A percentile compares a stretch with the other conserved stretches of the same genome.
These are phyloP conservation scores for Aphelinus atriplicis DNA, from an alignment of 1,140 invertebrate genomes.

Conservation along the genomic window DNA sequence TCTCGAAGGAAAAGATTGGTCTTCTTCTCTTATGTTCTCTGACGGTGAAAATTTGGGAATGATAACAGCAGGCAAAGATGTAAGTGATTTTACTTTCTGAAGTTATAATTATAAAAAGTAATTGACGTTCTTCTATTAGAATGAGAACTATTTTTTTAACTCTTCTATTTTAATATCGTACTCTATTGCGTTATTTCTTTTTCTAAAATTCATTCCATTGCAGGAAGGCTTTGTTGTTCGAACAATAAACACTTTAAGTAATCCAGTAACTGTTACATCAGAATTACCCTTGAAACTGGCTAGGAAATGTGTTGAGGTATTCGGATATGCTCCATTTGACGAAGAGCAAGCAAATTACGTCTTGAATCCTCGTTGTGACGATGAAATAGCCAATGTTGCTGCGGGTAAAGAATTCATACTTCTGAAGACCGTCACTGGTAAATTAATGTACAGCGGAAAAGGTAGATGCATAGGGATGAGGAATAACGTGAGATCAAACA, in stretches of 20 bases:
- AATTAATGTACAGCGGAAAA: conserved; percentile 84
- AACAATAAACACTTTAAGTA: conserved; percentile 77
- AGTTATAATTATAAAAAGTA: no score
- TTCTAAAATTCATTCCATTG: conserved; percentile 20
- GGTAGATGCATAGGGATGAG: conserved; percentile 79
- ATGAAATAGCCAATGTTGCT: conserved; percentile 74
- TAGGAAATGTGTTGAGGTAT: conserved; percentile 79
- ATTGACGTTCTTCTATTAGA: no score
- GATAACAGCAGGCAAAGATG: conserved; percentile 81
- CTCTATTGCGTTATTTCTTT: no score
- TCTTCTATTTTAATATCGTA: no score
- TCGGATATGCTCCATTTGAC: conserved; percentile 79
- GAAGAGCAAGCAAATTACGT: conserved; percentile 69
- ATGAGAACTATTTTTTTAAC: no score
- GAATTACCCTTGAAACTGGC: conserved; percentile 84
- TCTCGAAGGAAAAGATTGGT: conserved; percentile 72
- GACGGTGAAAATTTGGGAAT: conserved; percentile 86
- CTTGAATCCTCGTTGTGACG: conserved; percentile 72
- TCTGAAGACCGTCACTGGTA: conserved; percentile 80
- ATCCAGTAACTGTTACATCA: conserved; percentile 68
- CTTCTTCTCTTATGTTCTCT: conserved; percentile 81
- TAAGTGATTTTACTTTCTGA: conserved; percentile 63
- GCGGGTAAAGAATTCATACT: conserved; percentile 89
- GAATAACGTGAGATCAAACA: conserved; percentile 69
- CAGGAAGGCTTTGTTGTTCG: conserved; percentile 86